Evolutionary conservation across 2,888 invertebrate genomes (phyloP).

Genomic region (Trissolcus japonicus): DNA sequence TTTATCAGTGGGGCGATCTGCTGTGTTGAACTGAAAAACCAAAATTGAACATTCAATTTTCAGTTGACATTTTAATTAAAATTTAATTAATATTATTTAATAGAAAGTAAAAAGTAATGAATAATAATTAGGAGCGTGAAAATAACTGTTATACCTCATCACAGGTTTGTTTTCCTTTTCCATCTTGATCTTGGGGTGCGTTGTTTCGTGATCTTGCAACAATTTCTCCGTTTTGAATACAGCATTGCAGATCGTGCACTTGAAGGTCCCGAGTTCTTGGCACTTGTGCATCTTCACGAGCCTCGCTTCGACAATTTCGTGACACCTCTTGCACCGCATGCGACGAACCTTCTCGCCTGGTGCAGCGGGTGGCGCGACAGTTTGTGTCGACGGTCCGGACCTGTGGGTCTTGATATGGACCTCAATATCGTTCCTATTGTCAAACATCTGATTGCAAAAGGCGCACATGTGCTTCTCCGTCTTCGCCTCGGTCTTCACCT

Average conservation of each 20-base stretch:
- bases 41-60: background rate
- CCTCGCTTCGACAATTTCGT: slow-evolving; percentile 71
- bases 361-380: background rate
- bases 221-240: slow-evolving; percentile 54
- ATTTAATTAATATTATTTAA: background rate
- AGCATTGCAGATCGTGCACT: slow-evolving; percentile 63
- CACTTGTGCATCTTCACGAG: slow-evolving; percentile 71
- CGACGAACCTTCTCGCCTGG: slow-evolving; percentile 64
- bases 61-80: background rate
- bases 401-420: slow-evolving; percentile 65
- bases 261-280: slow-evolving; percentile 58
- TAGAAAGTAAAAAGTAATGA: background rate
- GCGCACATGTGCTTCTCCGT: slow-evolving; percentile 65
- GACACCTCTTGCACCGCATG: slow-evolving; percentile 73
- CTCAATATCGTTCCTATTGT: slow-evolving; percentile 63
- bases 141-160: slow-evolving; percentile 10
- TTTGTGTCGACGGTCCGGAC: background rate
- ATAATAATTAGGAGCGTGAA: background rate
- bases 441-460: slow-evolving; percentile 65
- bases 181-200: slow-evolving; percentile 27
- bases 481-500: slow-evolving; percentile 15
- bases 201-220: slow-evolving; percentile 50
- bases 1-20: background rate
- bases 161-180: slow-evolving; percentile 30
- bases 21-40: slow-evolving; percentile 16